Evolutionary conservation across 2,797 vertebrate species (phyloP), one percentile per base, ranked within the genome.

Genomic region (Chelon labrosus): DNA sequence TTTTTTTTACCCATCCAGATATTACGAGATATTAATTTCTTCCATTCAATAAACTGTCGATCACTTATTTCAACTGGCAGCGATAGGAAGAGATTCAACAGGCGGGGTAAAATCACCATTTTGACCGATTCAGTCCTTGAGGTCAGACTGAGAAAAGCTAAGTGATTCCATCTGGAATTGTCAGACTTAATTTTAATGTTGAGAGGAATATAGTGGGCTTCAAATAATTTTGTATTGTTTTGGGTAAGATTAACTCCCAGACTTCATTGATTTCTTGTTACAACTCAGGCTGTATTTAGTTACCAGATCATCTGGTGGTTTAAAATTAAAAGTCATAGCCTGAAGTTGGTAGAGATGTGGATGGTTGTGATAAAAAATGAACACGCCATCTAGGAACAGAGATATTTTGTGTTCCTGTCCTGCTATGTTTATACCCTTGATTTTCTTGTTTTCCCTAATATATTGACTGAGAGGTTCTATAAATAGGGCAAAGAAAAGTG

Each of bases 391-490:
- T 5, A n/a, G 12, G 14, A 55, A 65, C 3, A 62, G 31, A 1
- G 62, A 19, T 14, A 52, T 25, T n/a, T 35, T 60, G 4, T 61
- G 67, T 6, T 61, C 39, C 10, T 38, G 6, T 50, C 20, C 35
- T 25, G 10, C 42, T 10, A n/a, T 58, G 3, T 39, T 27, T 38
- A 50, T 19, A 8, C 31, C 55, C 10, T n/a, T n/a, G 11, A 51
- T 39, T 12, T 14, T 1, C 10, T 9, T 2, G 1, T 10, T 31
- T 50, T 51, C 46, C 2, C n/a, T n/a, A n/a, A n/a, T n/a, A n/a
- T n/a, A n/a, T 42, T 67, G 54, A 11, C n/a, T 37, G 12, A 57
- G 42, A 20, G 41, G 27, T 10, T 66, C 42, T 19, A 57, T 67
- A 49, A 47, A 67, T 1, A 49, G 11, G 25, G 27, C 10, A 35